Evolutionary conservation across 2,888 invertebrate species (phyloP), one percentile per base, ranked within the genome.

Genomic region (Torymus auratus): DNA sequence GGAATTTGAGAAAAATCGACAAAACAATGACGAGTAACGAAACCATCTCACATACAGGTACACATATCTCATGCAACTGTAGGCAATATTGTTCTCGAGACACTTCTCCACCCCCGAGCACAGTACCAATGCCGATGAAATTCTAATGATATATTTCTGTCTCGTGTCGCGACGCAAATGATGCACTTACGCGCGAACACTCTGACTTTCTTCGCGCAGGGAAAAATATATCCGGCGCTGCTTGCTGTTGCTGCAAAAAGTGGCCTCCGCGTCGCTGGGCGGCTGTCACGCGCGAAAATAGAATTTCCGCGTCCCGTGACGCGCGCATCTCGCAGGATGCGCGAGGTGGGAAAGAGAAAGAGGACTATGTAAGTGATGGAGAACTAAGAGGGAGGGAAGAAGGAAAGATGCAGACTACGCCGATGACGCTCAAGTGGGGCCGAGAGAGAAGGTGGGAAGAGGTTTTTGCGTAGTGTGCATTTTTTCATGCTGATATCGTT

Each of bases 201-300:
- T 13, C 61, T 17, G 61, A 61, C 17, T 13, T 23, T 20, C 23
- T 7, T n/a, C 28, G 20, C 41, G 7, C 41, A 10, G 41, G 5
- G 41, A 41, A 41, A 41, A 41, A 41, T 41, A 41, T 41, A 41
- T 62, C 62, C 28, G 14, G 13, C 14, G 2, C 28, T 2, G 23
- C 23, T 58, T n/a, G 15, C 15, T n/a, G 11, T 14, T 17, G 5
- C n/a, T 2, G 28, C 14, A 28, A 64, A 64, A 41, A 41, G 15
- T 15, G 64, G 15, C 64, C 20, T 23, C 15, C 64, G 14, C 14
- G 28, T 23, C 20, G 58, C 28, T 28, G 62, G 28, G n/a, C n/a
- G 64, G 41, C 64, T 64, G 64, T 64, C 64, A 64, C 41, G 64
- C 15, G 64, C 64, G 64, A 64, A 64, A 64, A 64, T 64, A 64